Conservation (phyloP, 1,140 invertebrate species). For the Sitobion miscanthi region DNA sequence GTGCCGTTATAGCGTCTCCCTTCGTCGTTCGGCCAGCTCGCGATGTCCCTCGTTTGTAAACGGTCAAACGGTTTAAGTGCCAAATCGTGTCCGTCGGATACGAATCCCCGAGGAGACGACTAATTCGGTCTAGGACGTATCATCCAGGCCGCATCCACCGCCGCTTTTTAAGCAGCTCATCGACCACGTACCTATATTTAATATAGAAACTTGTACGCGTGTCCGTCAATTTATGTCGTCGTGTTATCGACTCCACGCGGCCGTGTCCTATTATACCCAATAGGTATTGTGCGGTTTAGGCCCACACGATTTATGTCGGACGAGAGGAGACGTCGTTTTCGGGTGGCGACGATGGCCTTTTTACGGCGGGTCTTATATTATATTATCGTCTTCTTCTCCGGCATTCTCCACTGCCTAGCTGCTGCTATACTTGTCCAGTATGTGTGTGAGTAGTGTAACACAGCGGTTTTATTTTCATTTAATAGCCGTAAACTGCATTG, state of each 20-base stretch:
- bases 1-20: not conserved
- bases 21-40: not conserved
- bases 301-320: not conserved
- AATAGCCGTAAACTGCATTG: not conserved
- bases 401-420: not conserved
- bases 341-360: not conserved
- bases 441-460: not conserved
- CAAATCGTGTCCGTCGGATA: conserved; percentile 15
- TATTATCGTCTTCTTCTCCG: not conserved
- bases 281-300: not conserved
- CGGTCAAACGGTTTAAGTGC: conserved; percentile 30
- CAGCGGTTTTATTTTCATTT: not conserved
- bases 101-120: conserved; percentile 13
- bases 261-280: not conserved
- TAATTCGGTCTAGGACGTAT: not conserved
- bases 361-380: not conserved
- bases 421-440: not conserved
- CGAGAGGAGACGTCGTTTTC: not conserved
- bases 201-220: not conserved
- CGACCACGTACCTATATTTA: not conserved
- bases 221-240: not conserved
- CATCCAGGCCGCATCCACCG: not conserved
- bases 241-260: not conserved
- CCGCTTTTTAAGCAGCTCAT: not conserved
- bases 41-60: conserved; percentile 20